Conservation (phyloP, 35 echinoderm and acorn worm genomes). For the Diadema setosum region DNA sequence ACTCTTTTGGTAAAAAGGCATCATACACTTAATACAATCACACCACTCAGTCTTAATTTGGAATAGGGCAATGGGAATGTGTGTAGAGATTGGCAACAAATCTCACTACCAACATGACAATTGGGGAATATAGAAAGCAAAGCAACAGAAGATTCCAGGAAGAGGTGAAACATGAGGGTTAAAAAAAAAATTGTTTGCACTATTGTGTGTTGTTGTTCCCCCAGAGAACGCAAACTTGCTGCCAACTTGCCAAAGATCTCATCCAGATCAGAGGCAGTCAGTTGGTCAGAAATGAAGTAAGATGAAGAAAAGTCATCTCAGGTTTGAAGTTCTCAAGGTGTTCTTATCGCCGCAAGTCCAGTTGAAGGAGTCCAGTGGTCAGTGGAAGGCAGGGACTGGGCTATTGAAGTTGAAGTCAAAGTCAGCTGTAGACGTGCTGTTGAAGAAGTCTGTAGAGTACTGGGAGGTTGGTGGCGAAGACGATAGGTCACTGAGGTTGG, state of each 20-base stretch:
- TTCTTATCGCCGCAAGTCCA: background rate
- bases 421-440: background rate
- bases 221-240: too few relatives aligned
- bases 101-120: too few relatives aligned
- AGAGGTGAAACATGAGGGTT: too few relatives aligned
- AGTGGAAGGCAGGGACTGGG: constrained; percentile 2
- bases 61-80: too few relatives aligned
- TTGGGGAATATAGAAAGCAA: too few relatives aligned
- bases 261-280: background rate
- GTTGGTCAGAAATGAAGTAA: background rate
- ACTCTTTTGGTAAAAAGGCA: too few relatives aligned
- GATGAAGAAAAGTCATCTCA: background rate
- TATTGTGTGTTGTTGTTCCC: too few relatives aligned
- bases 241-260: background rate
- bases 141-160: too few relatives aligned
- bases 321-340: background rate
- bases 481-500: background rate
- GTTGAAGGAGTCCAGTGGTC: background rate
- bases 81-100: too few relatives aligned
- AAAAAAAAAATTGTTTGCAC: too few relatives aligned
- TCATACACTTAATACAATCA: too few relatives aligned
- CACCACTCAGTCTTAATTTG: too few relatives aligned
- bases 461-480: background rate
- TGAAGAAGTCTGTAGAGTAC: background rate
- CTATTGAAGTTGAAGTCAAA: constrained; percentile 15